Evolutionary conservation across 30 jellyfish, hydroid and myxozoan genomes (phyloP), one percentile per base, ranked within the genome.

Genomic region (Hydractinia symbiolongicarpus): DNA sequence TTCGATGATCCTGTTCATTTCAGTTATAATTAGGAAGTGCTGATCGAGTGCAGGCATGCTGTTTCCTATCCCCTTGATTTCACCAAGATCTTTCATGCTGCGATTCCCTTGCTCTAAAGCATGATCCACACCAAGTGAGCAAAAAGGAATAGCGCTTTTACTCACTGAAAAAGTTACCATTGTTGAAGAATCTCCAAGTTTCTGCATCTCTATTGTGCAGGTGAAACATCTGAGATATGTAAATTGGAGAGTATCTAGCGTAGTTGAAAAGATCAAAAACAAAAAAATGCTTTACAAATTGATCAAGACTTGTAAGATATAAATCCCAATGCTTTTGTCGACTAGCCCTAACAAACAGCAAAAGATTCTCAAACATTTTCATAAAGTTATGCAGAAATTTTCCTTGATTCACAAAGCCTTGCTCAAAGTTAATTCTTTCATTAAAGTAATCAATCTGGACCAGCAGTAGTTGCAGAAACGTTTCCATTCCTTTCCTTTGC

Each of bases 91-190:
- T 58, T 58, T 58, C 69, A 58, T 16, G 19, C 15, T 16, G 15
- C 69, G 69, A 58, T 58, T 58, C 69, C 2, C 69, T 58, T 58
- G 69, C 19, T 58, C 69, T 11, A 58, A 13, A 13, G 69, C 69
- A 58, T 58, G 69, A 58, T 58, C 69, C 69, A 58, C 69, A 16
- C 69, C 69, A 58, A 58, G 16, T 58, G 69, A 13, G 19, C 16
- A 58, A 58, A 58, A 58, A 13, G 69, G 69, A 58, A 58, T 16
- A 58, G 19, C 19, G 69, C 0, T 11, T 58, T 58, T 58, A 58
- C 19, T 58, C 15, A 58, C 69, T 11, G 69, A 58, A 16, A 57
- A 58, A 16, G 15, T 58, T 16, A 13, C 69, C 16, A 11, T 58
- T 16, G 69, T 16, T 2, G 19, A 58, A 58, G 16, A 58, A 11